Conservation (phyloP, 2,797 vertebrate species). For the Anguilla anguilla region DNA sequence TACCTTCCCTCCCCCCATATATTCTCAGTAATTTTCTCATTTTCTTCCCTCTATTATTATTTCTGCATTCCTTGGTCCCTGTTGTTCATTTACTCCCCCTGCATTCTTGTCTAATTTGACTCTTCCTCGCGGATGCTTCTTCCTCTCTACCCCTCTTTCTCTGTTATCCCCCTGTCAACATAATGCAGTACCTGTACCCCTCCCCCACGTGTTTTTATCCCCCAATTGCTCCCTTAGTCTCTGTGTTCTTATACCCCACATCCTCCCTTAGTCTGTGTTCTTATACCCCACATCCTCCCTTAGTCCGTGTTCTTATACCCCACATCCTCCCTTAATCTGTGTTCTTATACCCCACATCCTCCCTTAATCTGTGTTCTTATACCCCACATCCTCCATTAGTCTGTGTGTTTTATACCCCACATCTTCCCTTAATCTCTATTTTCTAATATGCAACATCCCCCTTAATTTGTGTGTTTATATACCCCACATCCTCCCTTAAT, state of each 20-base stretch:
- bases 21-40: background rate
- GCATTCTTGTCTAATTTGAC: background rate
- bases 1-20: background rate
- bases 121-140: background rate
- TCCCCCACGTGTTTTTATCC: background rate
- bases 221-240: background rate
- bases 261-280: background rate
- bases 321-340: background rate
- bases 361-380: conserved; percentile 9
- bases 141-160: background rate
- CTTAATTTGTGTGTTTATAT: background rate
- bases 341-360: background rate
- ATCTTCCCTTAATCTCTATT: background rate
- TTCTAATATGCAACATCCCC: background rate
- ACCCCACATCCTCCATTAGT: background rate
- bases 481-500: background rate
- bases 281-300: conserved; percentile 1
- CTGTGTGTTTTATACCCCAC: conserved; percentile 19
- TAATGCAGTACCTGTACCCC: background rate
- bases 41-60: background rate
- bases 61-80: background rate
- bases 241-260: conserved; percentile 2
- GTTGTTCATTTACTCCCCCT: background rate
- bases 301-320: background rate
- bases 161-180: background rate